These are phyloP conservation scores for Crotalus tigris DNA, from an alignment of 2,113 vertebrate species.

Conservation along the genomic window DNA sequence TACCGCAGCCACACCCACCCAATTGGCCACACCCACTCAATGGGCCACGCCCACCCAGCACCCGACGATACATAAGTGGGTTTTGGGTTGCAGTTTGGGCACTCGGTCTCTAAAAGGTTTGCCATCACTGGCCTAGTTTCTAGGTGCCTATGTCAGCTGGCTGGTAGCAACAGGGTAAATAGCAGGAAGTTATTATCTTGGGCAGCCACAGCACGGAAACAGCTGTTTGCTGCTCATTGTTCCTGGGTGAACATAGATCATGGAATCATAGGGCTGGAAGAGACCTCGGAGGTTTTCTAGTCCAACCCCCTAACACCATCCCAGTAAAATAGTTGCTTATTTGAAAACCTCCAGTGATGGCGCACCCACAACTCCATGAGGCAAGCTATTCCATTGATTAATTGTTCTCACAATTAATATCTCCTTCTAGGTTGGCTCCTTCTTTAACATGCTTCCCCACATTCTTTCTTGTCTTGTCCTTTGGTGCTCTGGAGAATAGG, in stretches of 20 bases:
- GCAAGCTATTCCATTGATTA: neutral
- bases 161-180: neutral
- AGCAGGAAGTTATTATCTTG: neutral
- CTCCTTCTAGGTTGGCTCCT: too few relatives aligned
- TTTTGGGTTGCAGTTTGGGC: too few relatives aligned
- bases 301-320: neutral
- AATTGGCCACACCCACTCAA: too few relatives aligned
- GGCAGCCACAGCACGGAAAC: neutral
- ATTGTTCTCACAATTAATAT: too few relatives aligned
- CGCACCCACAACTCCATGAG: neutral
- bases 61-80: too few relatives aligned
- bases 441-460: too few relatives aligned
- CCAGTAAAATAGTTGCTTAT: neutral
- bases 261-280: neutral
- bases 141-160: neutral
- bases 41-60: too few relatives aligned
- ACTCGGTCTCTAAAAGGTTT: too few relatives aligned
- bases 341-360: neutral
- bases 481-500: too few relatives aligned
- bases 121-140: neutral
- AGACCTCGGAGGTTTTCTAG: neutral
- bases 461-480: too few relatives aligned
- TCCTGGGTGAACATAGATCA: neutral
- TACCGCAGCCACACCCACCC: too few relatives aligned
- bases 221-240: neutral